Evolutionary conservation across 2,113 vertebrate genomes (phyloP), one percentile per base, ranked within the genome.

Genomic region (Dipodomys ordii): DNA sequence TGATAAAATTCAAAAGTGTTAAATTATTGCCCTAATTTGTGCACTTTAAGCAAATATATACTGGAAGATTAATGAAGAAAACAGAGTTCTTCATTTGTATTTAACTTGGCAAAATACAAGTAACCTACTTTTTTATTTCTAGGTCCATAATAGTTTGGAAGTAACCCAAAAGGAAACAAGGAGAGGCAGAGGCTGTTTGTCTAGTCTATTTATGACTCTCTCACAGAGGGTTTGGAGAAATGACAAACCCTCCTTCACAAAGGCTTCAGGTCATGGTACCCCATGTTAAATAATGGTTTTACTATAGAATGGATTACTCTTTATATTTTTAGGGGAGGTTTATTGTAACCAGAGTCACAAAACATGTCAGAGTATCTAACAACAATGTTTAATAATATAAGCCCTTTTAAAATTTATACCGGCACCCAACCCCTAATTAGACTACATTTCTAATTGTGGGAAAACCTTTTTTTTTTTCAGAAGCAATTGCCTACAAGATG

Each of bases 281-380:
- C 25, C 12, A 32, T 62, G 94, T 92, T 95, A 95, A 94, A 77
- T 94, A 89, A 84, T 81, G 39, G 44, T 92, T 97, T 97, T 85
- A 94, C 83, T 22, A 57, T 23, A 81, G 32, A 88, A 65, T 27
- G 11, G 10, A 80, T 91, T 71, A n/a, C 73, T 92, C 69, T 85
- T 84, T 92, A 46, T 91, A 69, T 30, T 68, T 46, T 93, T 81
- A 90, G 89, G 67, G 60, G 53, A 96, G 81, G 67, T 83, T 91
- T 95, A 74, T 89, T 93, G 73, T 92, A 79, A 95, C 39, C 71
- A 23, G 39, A 35, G 30, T 92, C 28, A 79, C 22, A 96, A 89
- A 93, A 78, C 60, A 84, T 32, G 88, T 84, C 20, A 92, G 32
- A 93, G 35, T 49, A 62, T 30, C 68, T 27, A 88, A 90, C 3